Percentiles rank a stretch among this genome's conserved stretches.
Conservation (phyloP, 2,113 vertebrate species). For the Gallinago paraguaiae region DNA sequence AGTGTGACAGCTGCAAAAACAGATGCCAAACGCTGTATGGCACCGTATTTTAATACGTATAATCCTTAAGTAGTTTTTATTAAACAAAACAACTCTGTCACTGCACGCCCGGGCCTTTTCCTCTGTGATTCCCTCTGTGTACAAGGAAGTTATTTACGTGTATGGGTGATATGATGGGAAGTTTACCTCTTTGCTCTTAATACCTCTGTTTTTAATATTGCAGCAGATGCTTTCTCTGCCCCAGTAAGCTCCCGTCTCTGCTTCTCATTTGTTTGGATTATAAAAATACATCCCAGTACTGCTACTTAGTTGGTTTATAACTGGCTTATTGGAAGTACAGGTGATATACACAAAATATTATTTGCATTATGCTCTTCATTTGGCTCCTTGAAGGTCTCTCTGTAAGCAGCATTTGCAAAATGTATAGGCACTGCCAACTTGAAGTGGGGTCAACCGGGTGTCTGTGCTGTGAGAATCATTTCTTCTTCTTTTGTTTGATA, state of each 20-base stretch:
- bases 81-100: background rate
- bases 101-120: background rate
- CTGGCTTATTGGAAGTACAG: background rate
- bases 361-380: background rate
- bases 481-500: background rate
- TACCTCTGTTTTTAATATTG: background rate
- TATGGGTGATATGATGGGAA: background rate
- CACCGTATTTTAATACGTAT: background rate
- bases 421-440: background rate
- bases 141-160: background rate
- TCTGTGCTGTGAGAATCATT: background rate
- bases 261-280: background rate
- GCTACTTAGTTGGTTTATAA: background rate
- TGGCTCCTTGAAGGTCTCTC: background rate
- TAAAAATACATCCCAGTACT: background rate
- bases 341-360: background rate
- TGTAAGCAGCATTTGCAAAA: background rate
- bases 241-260: background rate
- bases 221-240: background rate
- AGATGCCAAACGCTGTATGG: constrained; percentile 43
- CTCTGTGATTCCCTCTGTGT: background rate
- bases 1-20: constrained; percentile 56
- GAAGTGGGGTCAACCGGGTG: background rate
- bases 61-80: background rate
- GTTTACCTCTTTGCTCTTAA: background rate